Evolutionary conservation across 2,797 vertebrate genomes (phyloP).

Genomic region (Hephaestus fuliginosus): DNA sequence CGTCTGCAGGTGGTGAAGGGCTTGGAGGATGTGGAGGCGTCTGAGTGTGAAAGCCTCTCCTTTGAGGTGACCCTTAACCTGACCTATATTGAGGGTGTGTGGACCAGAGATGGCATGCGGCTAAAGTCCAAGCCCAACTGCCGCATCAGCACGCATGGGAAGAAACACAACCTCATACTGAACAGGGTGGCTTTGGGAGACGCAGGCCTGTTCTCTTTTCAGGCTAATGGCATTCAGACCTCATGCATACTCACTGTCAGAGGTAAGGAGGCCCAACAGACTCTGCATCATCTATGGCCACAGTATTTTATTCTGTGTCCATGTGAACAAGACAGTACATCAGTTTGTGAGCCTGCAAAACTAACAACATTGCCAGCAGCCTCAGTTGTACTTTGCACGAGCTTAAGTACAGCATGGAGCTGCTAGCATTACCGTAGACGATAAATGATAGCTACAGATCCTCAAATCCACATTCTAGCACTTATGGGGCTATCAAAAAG

Average conservation of each 20-base stretch:
- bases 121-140: conserved; percentile 88
- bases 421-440: neutral
- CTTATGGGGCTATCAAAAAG: neutral
- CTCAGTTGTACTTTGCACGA: neutral
- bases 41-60: conserved; percentile 88
- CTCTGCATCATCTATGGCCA: neutral
- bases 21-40: conserved; percentile 85
- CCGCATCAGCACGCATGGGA: conserved; percentile 85
- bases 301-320: neutral
- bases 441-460: no score
- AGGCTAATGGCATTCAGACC: conserved; percentile 87
- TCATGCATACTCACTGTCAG: conserved; percentile 89
- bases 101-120: conserved; percentile 89
- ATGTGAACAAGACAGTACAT: neutral
- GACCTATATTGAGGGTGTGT: conserved; percentile 88
- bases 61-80: conserved; percentile 93
- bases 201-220: conserved; percentile 89
- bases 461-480: neutral
- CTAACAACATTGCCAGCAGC: no score
- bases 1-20: conserved; percentile 91
- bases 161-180: conserved; percentile 89
- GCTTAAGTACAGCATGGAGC: neutral
- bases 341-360: neutral
- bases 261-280: conserved; percentile 80
- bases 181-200: conserved; percentile 87